Conservation (phyloP, 2,113 vertebrate species). For the Gadus macrocephalus region DNA sequence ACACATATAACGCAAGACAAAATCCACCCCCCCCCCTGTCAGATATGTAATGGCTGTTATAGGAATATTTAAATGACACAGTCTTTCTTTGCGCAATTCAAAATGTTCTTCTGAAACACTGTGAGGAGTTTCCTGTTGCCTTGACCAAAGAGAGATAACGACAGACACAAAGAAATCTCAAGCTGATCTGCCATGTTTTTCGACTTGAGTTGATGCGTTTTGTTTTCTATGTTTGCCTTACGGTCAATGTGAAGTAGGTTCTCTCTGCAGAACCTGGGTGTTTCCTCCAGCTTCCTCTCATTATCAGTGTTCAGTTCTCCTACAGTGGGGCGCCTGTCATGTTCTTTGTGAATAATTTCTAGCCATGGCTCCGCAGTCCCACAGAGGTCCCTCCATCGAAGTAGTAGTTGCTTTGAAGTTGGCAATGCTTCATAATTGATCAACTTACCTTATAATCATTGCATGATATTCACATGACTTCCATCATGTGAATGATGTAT, state of each 20-base stretch:
- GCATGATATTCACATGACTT: too few species aligned
- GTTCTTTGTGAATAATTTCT: background rate
- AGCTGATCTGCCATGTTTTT: constrained; percentile 37
- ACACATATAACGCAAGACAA: constrained; percentile 1
- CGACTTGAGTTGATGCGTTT: background rate
- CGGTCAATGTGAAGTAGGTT: background rate
- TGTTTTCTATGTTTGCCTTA: background rate
- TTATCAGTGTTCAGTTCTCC: background rate
- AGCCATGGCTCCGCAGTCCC: too few species aligned
- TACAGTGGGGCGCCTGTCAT: background rate
- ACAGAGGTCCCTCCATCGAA: too few species aligned
- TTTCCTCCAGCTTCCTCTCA: too few species aligned
- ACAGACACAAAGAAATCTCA: constrained; percentile 27
- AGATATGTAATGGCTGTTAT: background rate
- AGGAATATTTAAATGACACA: constrained; percentile 5
- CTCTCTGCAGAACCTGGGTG: too few species aligned
- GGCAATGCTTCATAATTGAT: too few species aligned
- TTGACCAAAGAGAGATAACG: constrained; percentile 51
- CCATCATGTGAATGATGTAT: too few species aligned
- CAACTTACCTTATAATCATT: too few species aligned
- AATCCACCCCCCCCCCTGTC: background rate
- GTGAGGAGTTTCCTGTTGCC: constrained; percentile 45
- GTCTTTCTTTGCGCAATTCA: constrained; percentile 18
- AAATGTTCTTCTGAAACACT: constrained; percentile 36
- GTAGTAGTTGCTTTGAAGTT: too few species aligned